Evolutionary conservation across 1,140 invertebrate species (phyloP).

Genomic region (Odontomachus brunneus): DNA sequence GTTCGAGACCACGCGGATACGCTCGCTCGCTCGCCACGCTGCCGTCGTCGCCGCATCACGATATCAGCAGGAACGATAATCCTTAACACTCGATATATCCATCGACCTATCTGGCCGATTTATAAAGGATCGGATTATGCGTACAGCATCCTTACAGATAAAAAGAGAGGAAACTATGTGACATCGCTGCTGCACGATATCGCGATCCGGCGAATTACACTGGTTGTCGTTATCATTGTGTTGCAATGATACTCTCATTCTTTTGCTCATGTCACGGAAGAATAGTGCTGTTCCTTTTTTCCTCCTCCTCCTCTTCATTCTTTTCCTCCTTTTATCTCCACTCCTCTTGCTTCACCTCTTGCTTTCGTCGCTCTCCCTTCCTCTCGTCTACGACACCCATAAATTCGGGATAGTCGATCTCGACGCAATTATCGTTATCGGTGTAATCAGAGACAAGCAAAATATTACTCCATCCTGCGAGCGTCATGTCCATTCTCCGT

Average conservation of each 20-base stretch:
- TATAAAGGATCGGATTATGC: constrained; percentile 49
- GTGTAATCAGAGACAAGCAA: constrained; percentile 53
- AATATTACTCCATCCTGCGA: constrained; percentile 57
- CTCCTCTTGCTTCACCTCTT: not conserved
- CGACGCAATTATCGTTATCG: constrained; percentile 66
- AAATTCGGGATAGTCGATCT: constrained; percentile 65
- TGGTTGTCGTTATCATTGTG: constrained; percentile 22
- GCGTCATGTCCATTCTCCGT: constrained; percentile 24
- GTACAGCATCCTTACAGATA: constrained; percentile 17
- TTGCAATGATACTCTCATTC: constrained; percentile 6
- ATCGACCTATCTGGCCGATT: constrained; percentile 11
- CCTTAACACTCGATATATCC: constrained; percentile 33
- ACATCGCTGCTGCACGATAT: constrained; percentile 22
- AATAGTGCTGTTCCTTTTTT: constrained; percentile 2
- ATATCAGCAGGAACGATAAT: constrained; percentile 56
- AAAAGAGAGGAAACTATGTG: constrained; percentile 11
- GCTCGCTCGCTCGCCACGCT: not conserved
- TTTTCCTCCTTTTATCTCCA: not conserved
- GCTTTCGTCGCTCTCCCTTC: not conserved
- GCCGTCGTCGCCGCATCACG: constrained; percentile 40
- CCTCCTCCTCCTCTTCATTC: not conserved
- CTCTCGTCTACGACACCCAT: constrained; percentile 4
- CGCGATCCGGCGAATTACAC: constrained; percentile 18
- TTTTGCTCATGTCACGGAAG: constrained; percentile 25
- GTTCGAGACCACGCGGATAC: constrained; percentile 65